Conservation (phyloP, 2,797 vertebrate genomes). For the Pangasius djambal region DNA sequence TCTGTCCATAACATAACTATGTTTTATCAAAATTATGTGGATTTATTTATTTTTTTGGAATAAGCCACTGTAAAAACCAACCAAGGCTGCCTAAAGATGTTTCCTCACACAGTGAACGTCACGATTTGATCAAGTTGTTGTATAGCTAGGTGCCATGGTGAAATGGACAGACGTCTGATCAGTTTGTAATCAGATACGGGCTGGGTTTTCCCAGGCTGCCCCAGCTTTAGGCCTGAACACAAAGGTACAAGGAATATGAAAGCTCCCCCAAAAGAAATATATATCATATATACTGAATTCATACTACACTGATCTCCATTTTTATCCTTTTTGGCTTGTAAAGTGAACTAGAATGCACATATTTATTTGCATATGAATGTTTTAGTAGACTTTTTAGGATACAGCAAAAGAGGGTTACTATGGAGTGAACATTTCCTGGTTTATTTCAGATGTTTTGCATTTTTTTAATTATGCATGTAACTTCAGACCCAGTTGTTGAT, state of each 20-base stretch:
- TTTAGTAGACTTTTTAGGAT: constrained; percentile 5
- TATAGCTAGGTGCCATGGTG: neutral
- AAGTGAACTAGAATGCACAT: constrained; percentile 14
- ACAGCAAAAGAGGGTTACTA: neutral
- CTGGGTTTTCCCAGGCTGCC: neutral
- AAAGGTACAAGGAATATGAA: neutral
- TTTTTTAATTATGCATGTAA: neutral
- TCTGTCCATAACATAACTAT: neutral
- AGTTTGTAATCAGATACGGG: neutral
- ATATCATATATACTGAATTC: neutral
- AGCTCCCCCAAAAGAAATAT: neutral
- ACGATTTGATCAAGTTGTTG: neutral
- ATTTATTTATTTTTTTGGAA: too few species aligned
- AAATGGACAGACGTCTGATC: neutral
- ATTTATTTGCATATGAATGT: constrained; percentile 17
- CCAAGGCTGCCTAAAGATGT: neutral
- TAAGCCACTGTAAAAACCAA: neutral
- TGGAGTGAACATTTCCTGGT: neutral
- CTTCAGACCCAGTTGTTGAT: neutral
- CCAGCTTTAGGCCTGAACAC: neutral
- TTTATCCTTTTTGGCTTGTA: neutral
- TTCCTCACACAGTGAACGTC: neutral
- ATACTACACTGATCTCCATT: neutral
- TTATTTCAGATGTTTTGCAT: neutral
- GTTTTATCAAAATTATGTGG: too few species aligned